Conservation (phyloP, 2,113 vertebrate species). For the Hyaena hyaena region DNA sequence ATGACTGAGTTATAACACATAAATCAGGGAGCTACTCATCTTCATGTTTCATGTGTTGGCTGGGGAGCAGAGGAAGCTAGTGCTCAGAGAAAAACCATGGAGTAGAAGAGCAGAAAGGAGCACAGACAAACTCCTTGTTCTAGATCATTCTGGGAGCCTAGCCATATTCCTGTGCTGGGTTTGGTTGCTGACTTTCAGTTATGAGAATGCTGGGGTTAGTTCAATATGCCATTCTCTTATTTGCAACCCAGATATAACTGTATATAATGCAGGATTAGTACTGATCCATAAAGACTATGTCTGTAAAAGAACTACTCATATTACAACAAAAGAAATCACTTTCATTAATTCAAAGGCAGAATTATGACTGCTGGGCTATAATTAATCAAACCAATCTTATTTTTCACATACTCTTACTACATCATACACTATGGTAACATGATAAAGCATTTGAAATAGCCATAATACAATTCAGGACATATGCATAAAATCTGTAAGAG, state of each 20-base stretch:
- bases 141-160: neutral
- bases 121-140: neutral
- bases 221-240: neutral
- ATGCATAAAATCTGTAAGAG: neutral
- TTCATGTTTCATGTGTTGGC: neutral
- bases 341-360: slow-evolving; percentile 42
- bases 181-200: slow-evolving; percentile 16
- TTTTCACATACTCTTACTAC: slow-evolving; percentile 31
- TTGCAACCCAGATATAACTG: neutral
- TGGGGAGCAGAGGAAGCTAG: neutral
- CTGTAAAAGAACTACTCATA: slow-evolving; percentile 18
- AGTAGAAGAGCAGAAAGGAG: neutral
- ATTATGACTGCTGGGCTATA: slow-evolving; percentile 30
- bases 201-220: slow-evolving; percentile 12
- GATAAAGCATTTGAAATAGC: slow-evolving; percentile 15
- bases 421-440: neutral
- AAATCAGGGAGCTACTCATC: neutral
- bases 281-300: slow-evolving; percentile 20
- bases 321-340: slow-evolving; percentile 45
- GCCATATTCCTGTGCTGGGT: neutral
- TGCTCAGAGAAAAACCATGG: neutral
- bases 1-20: neutral
- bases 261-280: slow-evolving; percentile 32
- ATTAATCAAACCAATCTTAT: slow-evolving; percentile 54
- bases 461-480: neutral